A percentile compares a stretch with the other conserved stretches of the same genome.
Evolutionary conservation across 1,140 invertebrate genomes (phyloP).

Genomic region (Pogonomyrmex barbatus): DNA sequence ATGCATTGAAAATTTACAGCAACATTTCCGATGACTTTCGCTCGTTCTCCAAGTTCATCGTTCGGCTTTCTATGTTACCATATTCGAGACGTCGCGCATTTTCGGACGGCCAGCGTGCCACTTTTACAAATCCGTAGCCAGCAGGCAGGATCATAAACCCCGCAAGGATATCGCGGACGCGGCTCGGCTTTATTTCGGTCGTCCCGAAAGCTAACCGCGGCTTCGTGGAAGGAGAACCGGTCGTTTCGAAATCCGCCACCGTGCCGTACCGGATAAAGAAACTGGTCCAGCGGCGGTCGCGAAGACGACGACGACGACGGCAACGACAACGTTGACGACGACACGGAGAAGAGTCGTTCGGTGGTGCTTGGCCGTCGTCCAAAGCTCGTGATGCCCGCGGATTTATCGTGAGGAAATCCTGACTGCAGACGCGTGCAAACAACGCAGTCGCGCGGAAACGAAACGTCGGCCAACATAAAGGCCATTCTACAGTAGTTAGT

Average conservation of each 20-base stretch:
- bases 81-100: constrained; percentile 2
- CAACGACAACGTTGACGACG: constrained; percentile 9
- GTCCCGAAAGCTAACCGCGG: constrained; percentile 63
- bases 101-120: constrained; percentile 32
- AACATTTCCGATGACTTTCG: constrained; percentile 9
- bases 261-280: constrained; percentile 71
- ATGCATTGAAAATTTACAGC: constrained; percentile 1
- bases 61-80: constrained; percentile 1
- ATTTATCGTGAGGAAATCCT: constrained; percentile 68
- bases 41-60: not conserved
- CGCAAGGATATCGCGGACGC: constrained; percentile 53
- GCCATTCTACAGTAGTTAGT: not conserved
- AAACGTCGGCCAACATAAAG: constrained; percentile 15
- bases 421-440: constrained; percentile 44
- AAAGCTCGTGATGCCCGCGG: constrained; percentile 61
- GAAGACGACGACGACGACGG: constrained; percentile 13
- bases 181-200: constrained; percentile 68
- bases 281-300: constrained; percentile 68
- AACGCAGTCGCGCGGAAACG: constrained; percentile 48
- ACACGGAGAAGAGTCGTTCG: constrained; percentile 61
- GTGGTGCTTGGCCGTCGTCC: constrained; percentile 69
- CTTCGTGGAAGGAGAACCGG: constrained; percentile 75
- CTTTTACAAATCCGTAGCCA: constrained; percentile 35
- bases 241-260: constrained; percentile 73
- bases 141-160: constrained; percentile 47